These are phyloP conservation scores for Prunella fulvescens DNA, from an alignment of 2,113 vertebrate genomes.

Conservation along the genomic window DNA sequence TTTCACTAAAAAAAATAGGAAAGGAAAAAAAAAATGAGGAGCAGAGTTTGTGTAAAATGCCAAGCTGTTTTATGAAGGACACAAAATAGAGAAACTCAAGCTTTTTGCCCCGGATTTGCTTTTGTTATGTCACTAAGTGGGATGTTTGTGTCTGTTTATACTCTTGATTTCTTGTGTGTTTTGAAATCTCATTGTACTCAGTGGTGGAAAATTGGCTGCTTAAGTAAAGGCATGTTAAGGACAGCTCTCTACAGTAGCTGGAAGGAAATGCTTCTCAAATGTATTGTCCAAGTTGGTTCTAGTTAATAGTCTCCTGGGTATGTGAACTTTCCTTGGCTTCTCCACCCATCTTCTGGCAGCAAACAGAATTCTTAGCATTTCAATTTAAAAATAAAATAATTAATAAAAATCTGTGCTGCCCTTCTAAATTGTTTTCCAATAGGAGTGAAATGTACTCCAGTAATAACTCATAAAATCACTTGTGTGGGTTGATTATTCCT, in stretches of 20 bases:
- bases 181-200: constrained; percentile 57
- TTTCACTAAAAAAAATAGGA: not conserved
- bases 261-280: constrained; percentile 60
- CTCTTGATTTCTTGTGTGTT: constrained; percentile 8
- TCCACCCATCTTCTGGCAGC: constrained; percentile 51
- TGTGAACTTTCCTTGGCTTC: constrained; percentile 48
- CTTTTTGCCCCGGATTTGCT: not conserved
- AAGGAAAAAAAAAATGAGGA: fast-evolving
- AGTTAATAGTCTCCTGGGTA: constrained; percentile 32
- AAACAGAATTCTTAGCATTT: not conserved
- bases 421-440: not conserved
- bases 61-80: not conserved
- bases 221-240: constrained; percentile 40
- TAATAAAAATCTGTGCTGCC: not conserved
- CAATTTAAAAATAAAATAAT: not conserved
- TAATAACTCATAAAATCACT: not conserved
- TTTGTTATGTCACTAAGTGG: constrained; percentile 53
- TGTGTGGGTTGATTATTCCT: not conserved
- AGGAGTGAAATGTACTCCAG: not conserved
- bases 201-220: constrained; percentile 54
- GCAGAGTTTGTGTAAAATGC: not conserved
- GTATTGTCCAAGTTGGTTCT: constrained; percentile 48
- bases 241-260: constrained; percentile 58
- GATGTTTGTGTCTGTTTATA: constrained; percentile 55
- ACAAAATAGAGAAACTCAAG: not conserved